Conservation (phyloP, 2,113 vertebrate species). For the Pachyramphus minor region DNA sequence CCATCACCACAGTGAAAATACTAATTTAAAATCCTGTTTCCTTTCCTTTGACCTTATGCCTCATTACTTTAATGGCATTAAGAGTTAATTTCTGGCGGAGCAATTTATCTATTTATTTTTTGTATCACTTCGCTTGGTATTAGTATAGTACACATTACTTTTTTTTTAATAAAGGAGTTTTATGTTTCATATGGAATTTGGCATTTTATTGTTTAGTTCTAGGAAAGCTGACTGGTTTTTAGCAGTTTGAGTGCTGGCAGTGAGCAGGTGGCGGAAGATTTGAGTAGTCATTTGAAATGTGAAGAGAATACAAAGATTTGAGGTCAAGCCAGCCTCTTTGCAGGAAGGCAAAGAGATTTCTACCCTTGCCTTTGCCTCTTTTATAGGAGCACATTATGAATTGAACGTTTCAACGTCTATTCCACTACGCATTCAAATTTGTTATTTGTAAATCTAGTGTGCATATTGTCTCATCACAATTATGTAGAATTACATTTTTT, state of each 20-base stretch:
- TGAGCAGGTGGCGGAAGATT: neutral
- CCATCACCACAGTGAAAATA: slow-evolving; percentile 51
- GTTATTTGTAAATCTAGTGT: neutral
- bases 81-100: neutral
- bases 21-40: slow-evolving; percentile 51
- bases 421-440: slow-evolving; percentile 5
- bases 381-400: neutral
- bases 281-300: neutral
- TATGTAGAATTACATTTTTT: slow-evolving; percentile 1
- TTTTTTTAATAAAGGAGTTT: neutral
- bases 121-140: neutral
- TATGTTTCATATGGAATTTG: neutral
- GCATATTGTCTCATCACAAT: neutral
- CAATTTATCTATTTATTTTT: neutral
- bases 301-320: neutral
- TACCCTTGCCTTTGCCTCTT: neutral
- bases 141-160: neutral
- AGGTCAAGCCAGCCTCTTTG: neutral
- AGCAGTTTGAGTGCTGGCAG: neutral
- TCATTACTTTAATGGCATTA: slow-evolving; percentile 56
- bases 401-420: neutral
- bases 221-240: neutral
- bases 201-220: neutral
- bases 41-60: slow-evolving; percentile 50
- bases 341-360: neutral